phyloP scores from a whole-genome alignment of 2,888 invertebrate genomes.

The Alviniconcha strummeri region DNA sequence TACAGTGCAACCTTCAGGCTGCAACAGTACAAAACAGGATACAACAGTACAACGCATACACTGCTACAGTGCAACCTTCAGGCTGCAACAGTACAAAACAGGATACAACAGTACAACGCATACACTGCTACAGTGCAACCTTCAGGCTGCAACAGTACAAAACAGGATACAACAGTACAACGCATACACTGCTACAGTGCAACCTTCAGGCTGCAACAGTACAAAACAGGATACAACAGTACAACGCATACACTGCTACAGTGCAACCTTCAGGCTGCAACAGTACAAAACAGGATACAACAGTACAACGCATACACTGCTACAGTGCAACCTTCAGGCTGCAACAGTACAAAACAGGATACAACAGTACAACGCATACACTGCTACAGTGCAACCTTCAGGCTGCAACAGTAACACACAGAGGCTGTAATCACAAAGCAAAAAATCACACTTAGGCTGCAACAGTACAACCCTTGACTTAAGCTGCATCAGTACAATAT shows the following conservation, averaged over 20 bases:
- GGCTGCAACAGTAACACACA: too few relatives aligned
- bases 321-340: not conserved
- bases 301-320: not conserved
- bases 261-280: not conserved
- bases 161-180: not conserved
- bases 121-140: not conserved
- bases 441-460: too few relatives aligned
- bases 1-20: not conserved
- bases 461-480: too few relatives aligned
- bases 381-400: too few relatives aligned
- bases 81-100: not conserved
- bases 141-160: not conserved
- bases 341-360: not conserved
- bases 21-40: not conserved
- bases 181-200: not conserved
- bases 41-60: not conserved
- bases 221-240: not conserved
- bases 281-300: not conserved
- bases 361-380: not conserved
- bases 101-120: not conserved
- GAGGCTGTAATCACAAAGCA: too few relatives aligned
- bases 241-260: not conserved
- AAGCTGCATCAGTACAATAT: too few relatives aligned
- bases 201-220: slow-evolving; percentile 6
- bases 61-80: too few relatives aligned